Conservation (phyloP, 2,888 invertebrate species). For the Hyalella azteca region DNA sequence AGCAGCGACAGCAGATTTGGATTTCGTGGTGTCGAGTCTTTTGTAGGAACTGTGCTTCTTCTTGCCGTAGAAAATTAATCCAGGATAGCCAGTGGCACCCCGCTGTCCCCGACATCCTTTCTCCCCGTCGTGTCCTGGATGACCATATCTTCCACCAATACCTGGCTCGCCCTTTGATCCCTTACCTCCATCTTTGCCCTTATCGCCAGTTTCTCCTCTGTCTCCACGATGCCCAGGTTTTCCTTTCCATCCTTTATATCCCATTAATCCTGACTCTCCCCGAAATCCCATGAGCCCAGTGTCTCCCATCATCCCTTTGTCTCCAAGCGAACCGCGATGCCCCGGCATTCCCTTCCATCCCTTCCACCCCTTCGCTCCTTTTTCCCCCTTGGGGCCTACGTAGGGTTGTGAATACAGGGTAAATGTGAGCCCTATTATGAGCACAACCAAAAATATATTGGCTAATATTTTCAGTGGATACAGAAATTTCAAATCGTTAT, state of each 20-base stretch:
- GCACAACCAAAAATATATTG: background rate
- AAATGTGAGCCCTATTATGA: background rate
- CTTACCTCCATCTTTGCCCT: conserved; percentile 1
- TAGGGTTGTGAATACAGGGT: background rate
- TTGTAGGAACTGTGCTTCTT: background rate
- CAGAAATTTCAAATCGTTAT: background rate
- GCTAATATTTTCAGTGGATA: conserved; percentile 7
- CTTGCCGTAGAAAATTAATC: background rate
- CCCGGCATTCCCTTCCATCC: background rate
- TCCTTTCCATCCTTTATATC: background rate
- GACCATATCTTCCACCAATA: background rate
- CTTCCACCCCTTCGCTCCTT: background rate
- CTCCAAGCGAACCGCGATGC: background rate
- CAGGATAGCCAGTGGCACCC: background rate
- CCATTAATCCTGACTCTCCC: background rate
- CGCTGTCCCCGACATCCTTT: background rate
- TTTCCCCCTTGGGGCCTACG: background rate
- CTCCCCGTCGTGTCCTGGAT: background rate
- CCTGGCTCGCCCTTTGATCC: background rate
- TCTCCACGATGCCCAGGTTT: background rate
- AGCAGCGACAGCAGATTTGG: background rate
- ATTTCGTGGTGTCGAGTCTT: background rate
- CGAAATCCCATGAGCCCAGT: background rate
- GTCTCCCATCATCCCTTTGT: background rate
- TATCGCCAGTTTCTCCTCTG: conserved; percentile 3